A percentile compares a stretch with the other conserved stretches of the same genome.
These are phyloP conservation scores for Microtus montanus DNA, from an alignment of 2,113 vertebrate genomes.

Conservation along the genomic window DNA sequence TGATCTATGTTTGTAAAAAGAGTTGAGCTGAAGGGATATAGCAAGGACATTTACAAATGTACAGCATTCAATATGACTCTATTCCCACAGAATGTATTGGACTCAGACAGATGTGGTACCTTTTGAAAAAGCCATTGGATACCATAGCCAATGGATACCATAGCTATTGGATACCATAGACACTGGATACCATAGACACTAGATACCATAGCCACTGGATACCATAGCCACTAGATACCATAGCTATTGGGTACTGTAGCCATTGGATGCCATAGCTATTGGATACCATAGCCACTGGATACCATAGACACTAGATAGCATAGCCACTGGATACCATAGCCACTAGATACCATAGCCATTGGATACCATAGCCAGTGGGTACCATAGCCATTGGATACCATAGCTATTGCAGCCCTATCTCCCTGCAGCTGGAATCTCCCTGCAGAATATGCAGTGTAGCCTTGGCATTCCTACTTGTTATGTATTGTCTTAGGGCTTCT, in stretches of 20 bases:
- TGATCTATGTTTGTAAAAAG: not conserved
- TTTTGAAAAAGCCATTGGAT: not conserved
- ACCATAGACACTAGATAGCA: too few species aligned
- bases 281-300: not conserved
- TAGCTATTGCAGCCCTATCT: not conserved
- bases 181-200: too few species aligned
- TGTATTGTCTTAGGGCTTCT: too few species aligned
- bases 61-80: not conserved
- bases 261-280: too few species aligned
- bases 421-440: conserved; percentile 7
- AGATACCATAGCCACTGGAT: too few species aligned
- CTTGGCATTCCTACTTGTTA: not conserved
- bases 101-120: not conserved
- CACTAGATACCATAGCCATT: not conserved
- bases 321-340: too few species aligned
- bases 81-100: not conserved
- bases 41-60: not conserved
- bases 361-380: too few species aligned
- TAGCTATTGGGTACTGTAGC: too few species aligned
- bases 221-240: too few species aligned
- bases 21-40: not conserved
- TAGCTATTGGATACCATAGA: too few species aligned
- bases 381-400: too few species aligned
- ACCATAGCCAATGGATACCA: too few species aligned
- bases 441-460: not conserved